Percentiles rank a stretch among this genome's conserved stretches.
Evolutionary conservation across 2,113 vertebrate genomes (phyloP).

Genomic region (Apodemus sylvaticus): DNA sequence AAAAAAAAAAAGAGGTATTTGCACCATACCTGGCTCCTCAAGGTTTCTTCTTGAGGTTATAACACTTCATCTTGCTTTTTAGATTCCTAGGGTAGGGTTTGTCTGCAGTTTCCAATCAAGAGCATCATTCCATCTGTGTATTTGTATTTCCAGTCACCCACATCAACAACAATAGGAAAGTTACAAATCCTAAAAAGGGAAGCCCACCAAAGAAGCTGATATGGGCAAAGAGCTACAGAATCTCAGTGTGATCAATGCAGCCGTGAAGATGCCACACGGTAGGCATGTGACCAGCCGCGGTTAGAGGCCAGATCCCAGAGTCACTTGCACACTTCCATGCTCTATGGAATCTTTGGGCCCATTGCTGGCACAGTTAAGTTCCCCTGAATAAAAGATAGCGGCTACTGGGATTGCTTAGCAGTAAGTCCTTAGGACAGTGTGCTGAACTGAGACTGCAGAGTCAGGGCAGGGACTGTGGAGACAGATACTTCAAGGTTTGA

Average conservation of each 20-base stretch:
- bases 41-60: not conserved
- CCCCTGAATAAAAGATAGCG: not conserved
- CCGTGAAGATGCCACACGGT: not conserved
- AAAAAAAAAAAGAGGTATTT: not conserved
- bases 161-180: not conserved
- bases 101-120: not conserved
- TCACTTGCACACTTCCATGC: not conserved
- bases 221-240: not conserved
- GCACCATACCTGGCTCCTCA: not conserved
- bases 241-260: not conserved
- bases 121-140: not conserved
- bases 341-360: not conserved
- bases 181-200: not conserved
- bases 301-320: not conserved
- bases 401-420: too few relatives aligned
- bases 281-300: not conserved
- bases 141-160: not conserved
- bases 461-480: not conserved
- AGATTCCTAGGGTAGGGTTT: not conserved
- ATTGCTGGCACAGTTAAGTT: not conserved
- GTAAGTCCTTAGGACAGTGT: not conserved
- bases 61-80: not conserved
- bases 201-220: not conserved
- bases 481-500: not conserved
- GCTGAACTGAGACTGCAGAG: not conserved